These are phyloP conservation scores for Drosophila niveifrons DNA, from an alignment of 2,888 invertebrate species.

Conservation along the genomic window DNA sequence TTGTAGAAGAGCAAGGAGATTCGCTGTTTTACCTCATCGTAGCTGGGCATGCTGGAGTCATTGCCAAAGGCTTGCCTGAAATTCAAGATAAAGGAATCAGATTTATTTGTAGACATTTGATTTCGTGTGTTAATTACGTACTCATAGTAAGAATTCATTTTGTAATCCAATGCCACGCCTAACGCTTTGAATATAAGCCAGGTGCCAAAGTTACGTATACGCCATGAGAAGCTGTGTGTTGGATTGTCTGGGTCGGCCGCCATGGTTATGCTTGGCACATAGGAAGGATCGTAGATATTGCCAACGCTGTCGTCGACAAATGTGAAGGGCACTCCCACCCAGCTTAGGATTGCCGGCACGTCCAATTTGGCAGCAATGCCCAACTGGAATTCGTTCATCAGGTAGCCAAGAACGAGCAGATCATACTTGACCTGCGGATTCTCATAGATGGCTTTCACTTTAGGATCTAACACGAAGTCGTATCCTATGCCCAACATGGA, in stretches of 20 bases:
- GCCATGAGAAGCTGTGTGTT: conserved; percentile 36
- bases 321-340: conserved; percentile 65
- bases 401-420: conserved; percentile 78
- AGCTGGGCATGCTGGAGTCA: conserved; percentile 60
- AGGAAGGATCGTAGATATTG: conserved; percentile 73
- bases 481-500: conserved; percentile 57
- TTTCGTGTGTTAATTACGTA: conserved; percentile 19
- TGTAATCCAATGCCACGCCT: not conserved
- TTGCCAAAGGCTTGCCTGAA: conserved; percentile 50
- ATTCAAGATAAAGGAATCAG: not conserved
- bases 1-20: conserved; percentile 79
- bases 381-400: conserved; percentile 80
- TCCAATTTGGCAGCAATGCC: conserved; percentile 82
- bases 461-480: conserved; percentile 65
- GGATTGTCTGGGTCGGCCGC: not conserved
- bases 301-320: conserved; percentile 65
- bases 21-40: conserved; percentile 63
- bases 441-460: conserved; percentile 71
- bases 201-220: conserved; percentile 46
- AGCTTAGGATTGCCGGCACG: conserved; percentile 78
- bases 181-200: conserved; percentile 26
- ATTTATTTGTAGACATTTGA: too few species aligned
- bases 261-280: conserved; percentile 59
- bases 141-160: conserved; percentile 48
- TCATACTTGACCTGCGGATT: conserved; percentile 70